These are phyloP conservation scores for Chelmon rostratus DNA, from an alignment of 2,797 vertebrate species.

Conservation along the genomic window DNA sequence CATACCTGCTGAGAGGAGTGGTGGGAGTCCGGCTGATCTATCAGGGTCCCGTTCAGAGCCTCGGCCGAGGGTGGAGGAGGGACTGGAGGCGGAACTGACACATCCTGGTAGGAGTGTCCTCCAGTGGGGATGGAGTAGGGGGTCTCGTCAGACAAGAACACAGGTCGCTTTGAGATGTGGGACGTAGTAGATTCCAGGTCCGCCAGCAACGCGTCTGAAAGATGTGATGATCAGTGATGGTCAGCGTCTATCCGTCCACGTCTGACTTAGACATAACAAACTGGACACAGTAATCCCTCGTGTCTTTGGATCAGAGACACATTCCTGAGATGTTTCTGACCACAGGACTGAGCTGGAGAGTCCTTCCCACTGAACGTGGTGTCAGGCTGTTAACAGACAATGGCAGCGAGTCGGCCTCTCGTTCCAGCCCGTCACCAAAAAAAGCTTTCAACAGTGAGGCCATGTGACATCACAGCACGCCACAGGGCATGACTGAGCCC, in stretches of 20 bases:
- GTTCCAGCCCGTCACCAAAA: slow-evolving; percentile 63
- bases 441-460: slow-evolving; percentile 18
- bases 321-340: no score
- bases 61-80: slow-evolving; percentile 92
- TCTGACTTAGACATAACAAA: neutral
- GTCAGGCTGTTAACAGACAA: slow-evolving; percentile 63
- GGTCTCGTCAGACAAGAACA: slow-evolving; percentile 93
- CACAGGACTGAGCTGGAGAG: neutral
- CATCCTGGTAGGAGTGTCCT: slow-evolving; percentile 92
- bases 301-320: neutral
- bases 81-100: slow-evolving; percentile 89
- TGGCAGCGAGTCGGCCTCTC: slow-evolving; percentile 46
- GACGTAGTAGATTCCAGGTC: slow-evolving; percentile 98
- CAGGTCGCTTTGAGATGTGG: slow-evolving; percentile 95
- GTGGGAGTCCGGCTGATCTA: slow-evolving; percentile 85
- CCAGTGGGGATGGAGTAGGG: slow-evolving; percentile 95
- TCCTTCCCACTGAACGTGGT: slow-evolving; percentile 11
- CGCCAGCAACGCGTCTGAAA: slow-evolving; percentile 93
- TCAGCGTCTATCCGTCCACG: neutral
- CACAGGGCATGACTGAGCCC: slow-evolving; percentile 2
- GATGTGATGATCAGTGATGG: neutral
- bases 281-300: neutral
- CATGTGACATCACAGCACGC: slow-evolving; percentile 19
- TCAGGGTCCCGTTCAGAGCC: slow-evolving; percentile 92
- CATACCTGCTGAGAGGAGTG: slow-evolving; percentile 91